Evolutionary conservation across 2,113 vertebrate genomes (phyloP).

Genomic region (Otis tarda): DNA sequence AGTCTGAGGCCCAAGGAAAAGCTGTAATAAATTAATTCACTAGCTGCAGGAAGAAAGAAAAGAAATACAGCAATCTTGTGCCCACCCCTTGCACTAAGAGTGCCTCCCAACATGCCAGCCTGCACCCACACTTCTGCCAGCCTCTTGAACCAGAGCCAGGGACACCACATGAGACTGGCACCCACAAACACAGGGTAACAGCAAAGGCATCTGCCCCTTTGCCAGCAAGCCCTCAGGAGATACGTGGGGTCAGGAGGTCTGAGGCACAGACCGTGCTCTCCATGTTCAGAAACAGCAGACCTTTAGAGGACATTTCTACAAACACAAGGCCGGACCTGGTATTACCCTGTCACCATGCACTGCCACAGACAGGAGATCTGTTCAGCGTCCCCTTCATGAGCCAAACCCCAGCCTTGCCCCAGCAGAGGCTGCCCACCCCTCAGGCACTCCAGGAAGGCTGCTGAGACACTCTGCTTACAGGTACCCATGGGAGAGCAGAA

Average conservation of each 20-base stretch:
- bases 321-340: not conserved
- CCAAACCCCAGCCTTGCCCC: not conserved
- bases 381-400: not conserved
- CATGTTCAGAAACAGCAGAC: not conserved
- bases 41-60: not conserved
- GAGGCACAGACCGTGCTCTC: not conserved
- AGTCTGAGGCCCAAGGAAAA: not conserved
- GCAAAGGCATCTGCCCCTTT: not conserved
- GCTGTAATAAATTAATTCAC: not conserved
- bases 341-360: fast-evolving
- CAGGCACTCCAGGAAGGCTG: not conserved
- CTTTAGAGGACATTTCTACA: not conserved
- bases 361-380: not conserved
- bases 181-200: not conserved
- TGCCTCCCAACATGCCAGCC: not conserved
- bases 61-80: not conserved
- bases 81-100: not conserved
- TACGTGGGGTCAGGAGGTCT: not conserved
- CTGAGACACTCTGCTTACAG: not conserved
- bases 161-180: not conserved
- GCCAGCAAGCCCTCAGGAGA: not conserved
- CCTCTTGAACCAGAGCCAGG: not conserved
- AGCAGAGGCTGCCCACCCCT: not conserved
- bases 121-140: not conserved
- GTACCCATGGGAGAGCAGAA: not conserved